phyloP scores from a whole-genome alignment of 2,888 invertebrate species.

The Artemia sp. region DNA sequence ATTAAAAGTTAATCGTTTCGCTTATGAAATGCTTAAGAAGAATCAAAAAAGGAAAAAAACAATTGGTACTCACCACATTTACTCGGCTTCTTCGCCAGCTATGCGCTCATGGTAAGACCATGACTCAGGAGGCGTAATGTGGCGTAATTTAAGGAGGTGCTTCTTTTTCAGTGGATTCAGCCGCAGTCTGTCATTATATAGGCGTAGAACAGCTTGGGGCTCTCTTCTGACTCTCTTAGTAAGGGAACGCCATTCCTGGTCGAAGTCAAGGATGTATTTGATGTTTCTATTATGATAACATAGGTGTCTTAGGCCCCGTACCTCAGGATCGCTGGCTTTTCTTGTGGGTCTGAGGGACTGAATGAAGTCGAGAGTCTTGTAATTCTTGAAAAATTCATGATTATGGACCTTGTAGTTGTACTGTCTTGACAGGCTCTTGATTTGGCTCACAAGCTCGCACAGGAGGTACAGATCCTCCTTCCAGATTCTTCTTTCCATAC shows the following conservation, averaged over 20 bases:
- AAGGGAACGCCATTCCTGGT: neutral
- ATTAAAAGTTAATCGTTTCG: neutral
- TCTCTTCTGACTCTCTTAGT: neutral
- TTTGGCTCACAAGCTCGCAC: too few relatives aligned
- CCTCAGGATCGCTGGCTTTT: too few relatives aligned
- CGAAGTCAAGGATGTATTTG: too few relatives aligned
- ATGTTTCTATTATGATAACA: neutral
- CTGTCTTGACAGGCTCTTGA: too few relatives aligned
- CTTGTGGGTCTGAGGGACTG: too few relatives aligned
- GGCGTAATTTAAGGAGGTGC: neutral
- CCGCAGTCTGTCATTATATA: neutral
- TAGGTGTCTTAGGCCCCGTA: neutral
- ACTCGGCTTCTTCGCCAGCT: constrained; percentile 3
- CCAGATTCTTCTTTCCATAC: too few relatives aligned
- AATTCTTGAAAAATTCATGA: too few relatives aligned
- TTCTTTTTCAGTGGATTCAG: neutral
- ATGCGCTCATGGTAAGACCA: neutral
- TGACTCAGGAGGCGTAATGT: neutral
- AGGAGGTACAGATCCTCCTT: too few relatives aligned
- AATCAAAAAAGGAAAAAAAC: neutral
- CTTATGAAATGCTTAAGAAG: neutral
- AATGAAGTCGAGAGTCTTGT: too few relatives aligned
- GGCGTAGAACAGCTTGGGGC: neutral
- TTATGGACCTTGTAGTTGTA: too few relatives aligned
- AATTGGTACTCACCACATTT: neutral